Evolutionary conservation across 2,113 vertebrate genomes (phyloP), one percentile per base, ranked within the genome.

Genomic region (Phalacrocorax carbo): DNA sequence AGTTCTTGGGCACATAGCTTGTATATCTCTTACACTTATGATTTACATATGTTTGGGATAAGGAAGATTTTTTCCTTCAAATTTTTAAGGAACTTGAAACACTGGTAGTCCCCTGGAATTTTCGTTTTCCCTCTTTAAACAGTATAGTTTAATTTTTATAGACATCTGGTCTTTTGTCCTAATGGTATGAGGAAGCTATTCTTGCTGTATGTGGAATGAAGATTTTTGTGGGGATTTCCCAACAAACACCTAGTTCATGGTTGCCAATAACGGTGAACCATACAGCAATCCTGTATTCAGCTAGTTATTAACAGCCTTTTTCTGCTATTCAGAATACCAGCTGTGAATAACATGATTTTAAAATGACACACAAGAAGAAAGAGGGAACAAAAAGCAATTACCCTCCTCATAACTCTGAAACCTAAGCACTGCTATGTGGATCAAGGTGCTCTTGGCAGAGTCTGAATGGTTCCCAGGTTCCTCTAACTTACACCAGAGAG

Each of bases 311-410:
- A n/a, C 34, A 77, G 11, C 38, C 15, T 77, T 73, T 30, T 16
- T 81, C 17, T 57, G 40, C 12, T 88, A 8, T 57, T 80, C 40
- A 65, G 49, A 76, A 57, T 9, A 46, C 5, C 48, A 48, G 11
- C 15, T 57, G 11, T 40, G 66, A 88, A 40, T 2, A 36, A 2
- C 17, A 38, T 49, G 30, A 48, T 86, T 82, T 86, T 65, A 40
- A 89, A 86, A 70, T 36, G 3, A 18, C 2, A 7, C n/a, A 61
- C 0, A 1, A 51, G 17, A 57, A 26, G 16, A 81, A 73, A 1
- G 38, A 60, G 14, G 11, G 25, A 83, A 60, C 18, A 49, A 75
- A 86, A 70, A 42, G 4, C 11, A 64, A 6, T 13, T 92, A 36
- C 18, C 4, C 2, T 75, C 11, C 38, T 51, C 20, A 27, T 60